These are phyloP conservation scores for Cosmia pyralina DNA, from an alignment of 2,888 invertebrate species.

Conservation along the genomic window DNA sequence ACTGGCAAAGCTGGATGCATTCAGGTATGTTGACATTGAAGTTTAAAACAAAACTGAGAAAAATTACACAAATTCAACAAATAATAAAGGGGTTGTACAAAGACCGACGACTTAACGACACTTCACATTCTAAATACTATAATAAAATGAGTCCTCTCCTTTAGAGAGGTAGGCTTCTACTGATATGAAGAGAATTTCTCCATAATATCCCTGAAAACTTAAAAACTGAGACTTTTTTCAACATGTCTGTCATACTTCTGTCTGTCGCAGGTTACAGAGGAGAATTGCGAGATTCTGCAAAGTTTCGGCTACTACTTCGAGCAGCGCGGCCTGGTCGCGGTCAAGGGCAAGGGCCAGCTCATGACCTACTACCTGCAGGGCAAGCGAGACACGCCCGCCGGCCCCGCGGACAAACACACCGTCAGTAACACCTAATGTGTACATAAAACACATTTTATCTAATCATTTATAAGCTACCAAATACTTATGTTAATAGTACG, in stretches of 20 bases:
- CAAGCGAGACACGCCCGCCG: slow-evolving; percentile 78
- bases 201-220: neutral
- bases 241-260: neutral
- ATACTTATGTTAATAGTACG: slow-evolving; percentile 56
- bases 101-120: neutral
- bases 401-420: slow-evolving; percentile 61
- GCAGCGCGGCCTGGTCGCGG: slow-evolving; percentile 97
- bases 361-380: slow-evolving; percentile 97
- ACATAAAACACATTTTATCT: slow-evolving; percentile 44
- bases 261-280: slow-evolving; percentile 95
- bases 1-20: slow-evolving; percentile 98
- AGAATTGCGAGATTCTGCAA: slow-evolving; percentile 96
- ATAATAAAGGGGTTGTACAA: neutral
- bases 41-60: neutral
- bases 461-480: slow-evolving; percentile 47
- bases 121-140: neutral
- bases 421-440: slow-evolving; percentile 68
- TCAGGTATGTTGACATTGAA: slow-evolving; percentile 91
- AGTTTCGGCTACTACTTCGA: slow-evolving; percentile 97
- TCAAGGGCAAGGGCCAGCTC: slow-evolving; percentile 99
- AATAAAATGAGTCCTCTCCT: neutral
- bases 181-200: neutral
- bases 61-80: neutral
- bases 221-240: neutral
- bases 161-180: neutral